phyloP scores from a whole-genome alignment of 64 coral and sea anemone genomes.

The Montipora foliosa region DNA sequence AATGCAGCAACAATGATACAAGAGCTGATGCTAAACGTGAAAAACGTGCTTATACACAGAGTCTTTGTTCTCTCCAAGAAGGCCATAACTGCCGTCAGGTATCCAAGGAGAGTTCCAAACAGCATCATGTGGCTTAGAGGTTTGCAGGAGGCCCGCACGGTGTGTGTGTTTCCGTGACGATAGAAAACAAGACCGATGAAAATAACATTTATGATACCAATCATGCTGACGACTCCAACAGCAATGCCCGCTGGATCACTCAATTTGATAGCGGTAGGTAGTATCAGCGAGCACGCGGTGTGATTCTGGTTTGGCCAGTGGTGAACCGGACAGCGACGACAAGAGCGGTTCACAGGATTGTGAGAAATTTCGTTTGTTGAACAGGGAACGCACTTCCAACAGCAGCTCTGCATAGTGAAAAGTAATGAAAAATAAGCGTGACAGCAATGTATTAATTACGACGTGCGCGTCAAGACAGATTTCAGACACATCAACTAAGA shows the following conservation, averaged over 20 bases:
- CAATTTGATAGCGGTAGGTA: conserved; percentile 57
- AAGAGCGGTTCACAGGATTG: conserved; percentile 65
- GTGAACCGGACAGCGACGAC: conserved; percentile 59
- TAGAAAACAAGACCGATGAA: conserved; percentile 65
- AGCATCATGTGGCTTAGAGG: conserved; percentile 75
- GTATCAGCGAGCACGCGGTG: conserved; percentile 68
- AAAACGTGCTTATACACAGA: conserved; percentile 60
- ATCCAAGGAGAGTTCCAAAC: conserved; percentile 86
- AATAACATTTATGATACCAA: conserved; percentile 68
- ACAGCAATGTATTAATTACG: not conserved
- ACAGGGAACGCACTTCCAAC: conserved; percentile 77
- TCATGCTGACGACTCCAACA: conserved; percentile 45
- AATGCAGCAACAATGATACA: conserved; percentile 83
- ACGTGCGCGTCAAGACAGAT: too few species aligned
- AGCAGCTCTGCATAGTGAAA: conserved; percentile 51
- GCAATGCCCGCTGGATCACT: conserved; percentile 70
- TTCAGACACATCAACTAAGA: too few species aligned
- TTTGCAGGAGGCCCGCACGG: conserved; percentile 81
- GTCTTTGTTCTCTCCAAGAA: conserved; percentile 63
- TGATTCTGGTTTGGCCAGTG: conserved; percentile 81
- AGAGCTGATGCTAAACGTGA: conserved; percentile 76
- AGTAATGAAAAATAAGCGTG: not conserved
- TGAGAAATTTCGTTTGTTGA: conserved; percentile 74
- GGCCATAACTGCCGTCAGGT: conserved; percentile 63
- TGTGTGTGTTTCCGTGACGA: conserved; percentile 67